Evolutionary conservation across 64 coral and sea anemone genomes (phyloP), one percentile per base, ranked within the genome.

Genomic region (Montipora sp.): DNA sequence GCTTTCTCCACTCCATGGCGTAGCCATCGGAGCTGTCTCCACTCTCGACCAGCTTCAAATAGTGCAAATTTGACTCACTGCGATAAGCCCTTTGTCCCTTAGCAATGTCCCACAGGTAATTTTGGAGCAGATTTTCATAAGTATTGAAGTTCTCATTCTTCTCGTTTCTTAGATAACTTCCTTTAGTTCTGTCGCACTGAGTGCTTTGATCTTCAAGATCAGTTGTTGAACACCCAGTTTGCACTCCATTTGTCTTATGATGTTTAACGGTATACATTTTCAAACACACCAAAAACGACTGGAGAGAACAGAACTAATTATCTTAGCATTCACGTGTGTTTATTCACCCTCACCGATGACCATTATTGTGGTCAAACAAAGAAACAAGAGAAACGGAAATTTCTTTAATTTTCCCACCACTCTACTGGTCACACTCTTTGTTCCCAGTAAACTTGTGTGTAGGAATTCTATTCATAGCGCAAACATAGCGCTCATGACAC

Each of bases 21-120:
- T 66, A 91, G 47, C 89, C 78, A 91, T 91, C 78, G 36, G 63
- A 80, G 50, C 89, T 81, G 48, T 91, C 89, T 27, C 77, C 80
- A 45, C 79, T 80, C 68, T 51, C 53, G 59, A 78, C 75, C 76
- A 49, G 47, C 6, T 90, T 90, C 76, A 90, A 67, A 77, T 47
- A 66, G 59, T 48, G 63, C 88, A 90, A 68, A 27, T 76, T 47
- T 51, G 88, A 44, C 65, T 78, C 47, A 22, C 5, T 46, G 75
- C 75, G 79, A 90, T 90, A 75, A 90, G 79, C 46, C 75, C 88
- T 78, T 90, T 59, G 36, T 80, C 59, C 75, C 55, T 90, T 48
- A 90, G 75, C 88, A 75, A 79, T 57, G 53, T 57, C 53, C 53
- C 53, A 57, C 51, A 89, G 57, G 75, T 89, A 89, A 19, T 89